Evolutionary conservation across 1,140 invertebrate species (phyloP).

Genomic region (Apis florea): DNA sequence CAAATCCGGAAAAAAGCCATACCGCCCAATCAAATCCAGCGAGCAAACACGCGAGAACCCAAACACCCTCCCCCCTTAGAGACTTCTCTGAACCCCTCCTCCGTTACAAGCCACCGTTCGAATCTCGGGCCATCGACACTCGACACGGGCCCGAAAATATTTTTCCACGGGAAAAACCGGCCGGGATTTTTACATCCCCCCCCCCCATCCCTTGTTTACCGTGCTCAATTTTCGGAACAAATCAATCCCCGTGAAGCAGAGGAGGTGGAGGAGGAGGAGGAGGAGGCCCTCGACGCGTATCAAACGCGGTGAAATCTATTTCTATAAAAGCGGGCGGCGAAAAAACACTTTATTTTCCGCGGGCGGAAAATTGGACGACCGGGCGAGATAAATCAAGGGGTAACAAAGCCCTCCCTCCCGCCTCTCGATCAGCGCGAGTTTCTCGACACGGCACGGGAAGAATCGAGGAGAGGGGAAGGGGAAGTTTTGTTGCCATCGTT

Average conservation of each 20-base stretch:
- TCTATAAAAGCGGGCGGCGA: slow-evolving; percentile 19
- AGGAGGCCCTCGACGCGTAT: slow-evolving; percentile 17
- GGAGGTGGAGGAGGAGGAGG: not conserved
- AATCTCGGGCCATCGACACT: not conserved
- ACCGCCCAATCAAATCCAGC: not conserved
- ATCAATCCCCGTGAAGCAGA: slow-evolving; percentile 10
- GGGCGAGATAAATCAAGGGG: slow-evolving; percentile 18
- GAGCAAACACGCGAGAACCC: not conserved
- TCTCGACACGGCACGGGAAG: not conserved
- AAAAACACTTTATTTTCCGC: not conserved
- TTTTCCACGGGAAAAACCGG: not conserved
- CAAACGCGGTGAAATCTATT: slow-evolving; percentile 13
- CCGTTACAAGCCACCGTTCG: not conserved
- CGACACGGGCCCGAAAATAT: slow-evolving; percentile 13
- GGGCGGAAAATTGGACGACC: not conserved
- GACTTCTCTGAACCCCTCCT: not conserved
- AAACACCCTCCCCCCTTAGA: not conserved
- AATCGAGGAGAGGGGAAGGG: not conserved
- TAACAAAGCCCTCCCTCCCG: too few relatives aligned
- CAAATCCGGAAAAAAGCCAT: too few relatives aligned
- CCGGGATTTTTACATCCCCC: not conserved
- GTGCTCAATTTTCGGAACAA: slow-evolving; percentile 28
- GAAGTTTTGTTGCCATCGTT: too few relatives aligned
- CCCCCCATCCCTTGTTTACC: not conserved
- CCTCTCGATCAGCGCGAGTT: not conserved